phyloP scores from a whole-genome alignment of 2,797 vertebrate species.

The Siniperca undulata region DNA sequence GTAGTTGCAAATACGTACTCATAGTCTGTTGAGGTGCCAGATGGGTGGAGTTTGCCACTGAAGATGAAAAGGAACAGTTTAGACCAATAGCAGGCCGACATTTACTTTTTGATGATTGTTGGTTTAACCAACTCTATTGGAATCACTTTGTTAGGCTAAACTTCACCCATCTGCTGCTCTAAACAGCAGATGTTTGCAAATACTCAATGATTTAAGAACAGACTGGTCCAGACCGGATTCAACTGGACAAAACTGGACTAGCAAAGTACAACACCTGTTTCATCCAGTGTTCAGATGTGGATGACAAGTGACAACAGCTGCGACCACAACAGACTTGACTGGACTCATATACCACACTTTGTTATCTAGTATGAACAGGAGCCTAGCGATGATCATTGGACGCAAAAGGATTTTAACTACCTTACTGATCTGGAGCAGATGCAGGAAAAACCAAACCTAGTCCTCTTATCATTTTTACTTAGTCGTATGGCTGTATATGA shows the following conservation, averaged over 20 bases:
- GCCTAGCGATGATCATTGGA: constrained; percentile 27
- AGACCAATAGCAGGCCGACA: constrained; percentile 4
- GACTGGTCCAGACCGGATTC: constrained; percentile 33
- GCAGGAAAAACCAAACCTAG: constrained; percentile 48
- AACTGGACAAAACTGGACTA: constrained; percentile 69
- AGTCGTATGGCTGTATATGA: constrained; percentile 52
- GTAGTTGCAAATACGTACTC: constrained; percentile 55
- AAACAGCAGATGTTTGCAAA: constrained; percentile 59
- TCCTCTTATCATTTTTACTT: constrained; percentile 54
- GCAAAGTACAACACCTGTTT: constrained; percentile 51
- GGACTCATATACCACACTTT: constrained; percentile 36
- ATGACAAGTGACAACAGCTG: constrained; percentile 48
- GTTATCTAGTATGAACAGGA: constrained; percentile 41
- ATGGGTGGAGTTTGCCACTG: constrained; percentile 35
- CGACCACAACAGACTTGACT: constrained; percentile 25
- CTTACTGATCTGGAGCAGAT: constrained; percentile 53
- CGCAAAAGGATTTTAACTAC: constrained; percentile 31
- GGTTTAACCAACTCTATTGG: constrained; percentile 12
- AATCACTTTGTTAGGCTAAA: constrained; percentile 21
- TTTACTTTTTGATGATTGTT: neutral
- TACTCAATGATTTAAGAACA: constrained; percentile 29
- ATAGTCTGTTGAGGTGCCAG: constrained; percentile 24
- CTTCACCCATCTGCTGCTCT: constrained; percentile 41
- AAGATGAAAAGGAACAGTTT: constrained; percentile 30
- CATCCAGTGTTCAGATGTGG: constrained; percentile 46